phyloP scores from a whole-genome alignment of 2,888 invertebrate species.

The Schizotus pectinicornis region DNA sequence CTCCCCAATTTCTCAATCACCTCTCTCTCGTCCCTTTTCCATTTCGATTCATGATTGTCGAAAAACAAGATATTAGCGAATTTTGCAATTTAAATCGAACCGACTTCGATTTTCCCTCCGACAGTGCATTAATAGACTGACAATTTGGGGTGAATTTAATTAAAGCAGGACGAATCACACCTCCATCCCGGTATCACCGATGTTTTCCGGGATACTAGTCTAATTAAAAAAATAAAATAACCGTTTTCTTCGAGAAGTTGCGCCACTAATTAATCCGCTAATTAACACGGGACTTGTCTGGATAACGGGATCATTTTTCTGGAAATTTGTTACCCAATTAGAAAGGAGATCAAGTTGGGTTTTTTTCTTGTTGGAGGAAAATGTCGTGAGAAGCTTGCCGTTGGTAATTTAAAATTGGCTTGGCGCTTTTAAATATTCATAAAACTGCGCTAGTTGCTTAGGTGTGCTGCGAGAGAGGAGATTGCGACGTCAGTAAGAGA shows the following conservation, averaged over 20 bases:
- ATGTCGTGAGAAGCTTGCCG: too few relatives aligned
- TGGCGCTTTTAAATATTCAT: too few relatives aligned
- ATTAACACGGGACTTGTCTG: not conserved
- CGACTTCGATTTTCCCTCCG: constrained; percentile 14
- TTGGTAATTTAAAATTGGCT: too few relatives aligned
- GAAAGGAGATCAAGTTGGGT: too few relatives aligned
- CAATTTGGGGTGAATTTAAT: constrained; percentile 37
- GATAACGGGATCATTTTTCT: too few relatives aligned
- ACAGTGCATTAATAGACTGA: constrained; percentile 36
- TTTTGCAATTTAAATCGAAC: constrained; percentile 46
- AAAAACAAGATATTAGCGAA: constrained; percentile 49
- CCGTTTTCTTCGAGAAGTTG: not conserved
- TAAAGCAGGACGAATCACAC: constrained; percentile 5
- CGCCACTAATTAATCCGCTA: not conserved
- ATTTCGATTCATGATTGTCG: constrained; percentile 50
- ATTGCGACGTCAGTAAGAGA: too few relatives aligned
- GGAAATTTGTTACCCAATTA: too few relatives aligned
- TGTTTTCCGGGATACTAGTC: not conserved
- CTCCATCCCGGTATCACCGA: not conserved
- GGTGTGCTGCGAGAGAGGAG: too few relatives aligned
- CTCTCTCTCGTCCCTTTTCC: constrained; percentile 37
- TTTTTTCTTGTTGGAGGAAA: too few relatives aligned
- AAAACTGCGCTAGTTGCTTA: too few relatives aligned
- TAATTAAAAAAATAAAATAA: not conserved
- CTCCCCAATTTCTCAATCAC: too few relatives aligned